Conservation (phyloP, 2,797 vertebrate species). For the Mormyrops attenuatus region DNA sequence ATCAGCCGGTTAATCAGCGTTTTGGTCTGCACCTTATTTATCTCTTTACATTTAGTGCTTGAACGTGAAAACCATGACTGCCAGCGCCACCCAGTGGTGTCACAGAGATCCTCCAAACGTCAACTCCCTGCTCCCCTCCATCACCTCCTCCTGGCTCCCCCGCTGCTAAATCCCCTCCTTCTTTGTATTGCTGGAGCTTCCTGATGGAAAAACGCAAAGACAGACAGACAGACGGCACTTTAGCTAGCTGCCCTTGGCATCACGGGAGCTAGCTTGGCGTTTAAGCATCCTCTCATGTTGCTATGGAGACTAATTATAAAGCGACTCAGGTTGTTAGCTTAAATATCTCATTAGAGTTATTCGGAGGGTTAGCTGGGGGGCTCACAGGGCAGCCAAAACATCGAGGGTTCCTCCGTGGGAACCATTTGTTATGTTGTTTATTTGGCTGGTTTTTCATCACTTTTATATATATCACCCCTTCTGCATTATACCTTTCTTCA, state of each 20-base stretch:
- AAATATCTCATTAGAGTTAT: background rate
- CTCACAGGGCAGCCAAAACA: background rate
- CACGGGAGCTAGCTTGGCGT: background rate
- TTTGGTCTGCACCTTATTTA: background rate
- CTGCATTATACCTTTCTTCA: background rate
- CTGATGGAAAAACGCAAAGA: background rate
- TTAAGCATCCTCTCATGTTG: background rate
- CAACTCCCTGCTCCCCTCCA: background rate
- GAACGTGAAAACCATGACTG: background rate
- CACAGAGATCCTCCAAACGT: background rate
- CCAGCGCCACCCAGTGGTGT: background rate
- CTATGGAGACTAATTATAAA: background rate
- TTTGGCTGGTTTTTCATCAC: background rate
- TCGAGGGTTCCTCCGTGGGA: background rate
- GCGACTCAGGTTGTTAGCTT: background rate
- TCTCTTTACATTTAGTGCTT: background rate
- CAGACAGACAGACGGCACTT: background rate
- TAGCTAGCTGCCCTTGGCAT: background rate
- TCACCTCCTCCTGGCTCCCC: background rate
- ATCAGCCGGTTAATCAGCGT: background rate
- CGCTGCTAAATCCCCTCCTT: background rate
- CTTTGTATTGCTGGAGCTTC: background rate
- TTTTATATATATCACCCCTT: background rate
- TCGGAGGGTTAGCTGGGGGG: background rate
- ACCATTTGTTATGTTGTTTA: background rate